Evolutionary conservation across 1,140 invertebrate species (phyloP).

Genomic region (Leptopilina boulardi): DNA sequence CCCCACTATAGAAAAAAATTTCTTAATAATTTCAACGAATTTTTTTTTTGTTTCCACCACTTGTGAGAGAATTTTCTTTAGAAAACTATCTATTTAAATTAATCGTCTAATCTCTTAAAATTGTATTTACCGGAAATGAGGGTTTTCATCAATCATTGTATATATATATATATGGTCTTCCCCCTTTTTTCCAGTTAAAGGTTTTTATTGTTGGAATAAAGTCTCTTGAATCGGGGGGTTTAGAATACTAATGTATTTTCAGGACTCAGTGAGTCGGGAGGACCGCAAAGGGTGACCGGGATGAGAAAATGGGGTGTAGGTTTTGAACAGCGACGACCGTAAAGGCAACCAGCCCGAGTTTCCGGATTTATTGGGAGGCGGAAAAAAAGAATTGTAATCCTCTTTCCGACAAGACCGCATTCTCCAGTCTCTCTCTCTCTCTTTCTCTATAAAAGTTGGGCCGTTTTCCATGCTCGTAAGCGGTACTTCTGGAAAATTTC

Average conservation of each 20-base stretch:
- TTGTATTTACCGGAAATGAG: neutral
- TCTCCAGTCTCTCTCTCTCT: neutral
- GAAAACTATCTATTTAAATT: neutral
- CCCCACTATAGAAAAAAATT: too few relatives aligned
- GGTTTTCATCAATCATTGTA: neutral
- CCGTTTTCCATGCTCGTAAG: neutral
- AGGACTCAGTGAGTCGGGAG: neutral
- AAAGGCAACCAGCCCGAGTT: slow-evolving; percentile 23
- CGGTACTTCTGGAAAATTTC: neutral
- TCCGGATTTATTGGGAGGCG: slow-evolving; percentile 30
- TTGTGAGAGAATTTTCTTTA: neutral
- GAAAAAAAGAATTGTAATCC: slow-evolving; percentile 31
- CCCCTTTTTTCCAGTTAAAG: neutral
- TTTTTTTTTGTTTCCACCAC: neutral
- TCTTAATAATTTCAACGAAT: too few relatives aligned
- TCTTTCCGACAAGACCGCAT: slow-evolving; percentile 25
- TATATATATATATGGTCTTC: too few relatives aligned
- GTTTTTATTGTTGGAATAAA: slow-evolving; percentile 31
- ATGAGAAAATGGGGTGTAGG: neutral
- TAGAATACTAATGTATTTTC: slow-evolving; percentile 22
- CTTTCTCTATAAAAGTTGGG: neutral
- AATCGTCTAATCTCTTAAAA: neutral
- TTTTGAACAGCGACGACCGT: neutral
- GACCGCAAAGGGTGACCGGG: neutral
- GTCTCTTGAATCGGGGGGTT: slow-evolving; percentile 9